Percentiles rank a stretch among this genome's conserved stretches.
These are phyloP conservation scores for Bombyx huttoni DNA, from an alignment of 2,888 invertebrate genomes.

Conservation along the genomic window DNA sequence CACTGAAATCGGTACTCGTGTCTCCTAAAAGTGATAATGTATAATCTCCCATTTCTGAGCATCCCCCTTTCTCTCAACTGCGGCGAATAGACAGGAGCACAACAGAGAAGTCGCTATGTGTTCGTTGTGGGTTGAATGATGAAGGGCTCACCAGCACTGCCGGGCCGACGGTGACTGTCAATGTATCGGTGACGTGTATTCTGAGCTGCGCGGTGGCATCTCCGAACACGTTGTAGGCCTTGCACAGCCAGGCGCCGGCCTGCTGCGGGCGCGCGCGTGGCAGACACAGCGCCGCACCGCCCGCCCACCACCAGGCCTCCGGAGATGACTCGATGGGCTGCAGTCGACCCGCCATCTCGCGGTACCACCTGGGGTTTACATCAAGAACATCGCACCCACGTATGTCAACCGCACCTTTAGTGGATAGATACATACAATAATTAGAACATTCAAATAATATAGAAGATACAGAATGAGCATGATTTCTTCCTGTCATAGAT, in stretches of 20 bases:
- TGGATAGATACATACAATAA: no score
- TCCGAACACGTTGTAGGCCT: conserved; percentile 78
- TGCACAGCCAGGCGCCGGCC: conserved; percentile 79
- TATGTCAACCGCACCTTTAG: no score
- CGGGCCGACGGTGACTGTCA: conserved; percentile 73
- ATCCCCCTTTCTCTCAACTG: no score
- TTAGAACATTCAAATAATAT: no score
- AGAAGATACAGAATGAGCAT: no score
- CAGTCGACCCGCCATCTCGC: conserved; percentile 67
- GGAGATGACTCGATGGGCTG: conserved; percentile 25
- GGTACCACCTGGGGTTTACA: conserved; percentile 59
- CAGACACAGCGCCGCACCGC: conserved; percentile 79
- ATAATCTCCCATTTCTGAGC: no score
- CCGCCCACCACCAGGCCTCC: conserved; percentile 76
- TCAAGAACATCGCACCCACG: neutral
- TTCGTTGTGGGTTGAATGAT: neutral
- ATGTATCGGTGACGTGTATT: conserved; percentile 73
- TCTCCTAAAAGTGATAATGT: no score
- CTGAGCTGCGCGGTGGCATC: conserved; percentile 76
- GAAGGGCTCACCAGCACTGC: conserved; percentile 59
- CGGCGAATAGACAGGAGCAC: no score
- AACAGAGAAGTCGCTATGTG: neutral
- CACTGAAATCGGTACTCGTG: no score
- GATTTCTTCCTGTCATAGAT: no score
- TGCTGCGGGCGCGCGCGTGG: conserved; percentile 74